Evolutionary conservation across 1,140 invertebrate genomes (phyloP).

Genomic region (Plutomurus gul): DNA sequence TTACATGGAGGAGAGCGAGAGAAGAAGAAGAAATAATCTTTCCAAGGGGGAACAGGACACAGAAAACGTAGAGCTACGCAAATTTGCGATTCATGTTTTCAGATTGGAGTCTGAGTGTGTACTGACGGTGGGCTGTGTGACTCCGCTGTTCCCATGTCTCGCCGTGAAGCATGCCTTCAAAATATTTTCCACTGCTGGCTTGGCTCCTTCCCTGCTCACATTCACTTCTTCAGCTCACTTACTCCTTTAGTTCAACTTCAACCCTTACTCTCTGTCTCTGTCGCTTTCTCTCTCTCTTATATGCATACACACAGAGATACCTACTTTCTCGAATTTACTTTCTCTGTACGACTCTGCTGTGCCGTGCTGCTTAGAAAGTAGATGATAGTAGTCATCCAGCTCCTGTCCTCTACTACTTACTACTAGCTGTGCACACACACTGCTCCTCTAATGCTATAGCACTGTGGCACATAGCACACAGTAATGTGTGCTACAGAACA

Average conservation of each 20-base stretch:
- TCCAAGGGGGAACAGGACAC: not conserved
- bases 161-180: not conserved
- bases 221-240: not conserved
- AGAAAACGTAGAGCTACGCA: not conserved
- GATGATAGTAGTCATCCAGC: too few relatives aligned
- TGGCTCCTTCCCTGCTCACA: not conserved
- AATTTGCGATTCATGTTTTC: slow-evolving; percentile 28
- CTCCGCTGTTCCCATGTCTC: too few relatives aligned
- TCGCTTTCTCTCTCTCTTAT: not conserved
- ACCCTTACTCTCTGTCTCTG: not conserved
- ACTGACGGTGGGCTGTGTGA: too few relatives aligned
- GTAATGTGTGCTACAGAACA: not conserved
- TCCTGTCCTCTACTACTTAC: too few relatives aligned
- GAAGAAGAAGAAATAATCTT: too few relatives aligned
- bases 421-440: too few relatives aligned
- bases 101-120: slow-evolving; percentile 3
- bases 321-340: not conserved
- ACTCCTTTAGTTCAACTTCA: not conserved
- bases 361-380: too few relatives aligned
- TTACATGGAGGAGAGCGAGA: not conserved
- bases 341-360: not conserved
- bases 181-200: too few relatives aligned
- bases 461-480: too few relatives aligned
- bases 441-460: not conserved
- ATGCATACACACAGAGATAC: not conserved